These are phyloP conservation scores for Petrocephalus zakoni DNA, from an alignment of 2,113 vertebrate genomes.

Conservation along the genomic window DNA sequence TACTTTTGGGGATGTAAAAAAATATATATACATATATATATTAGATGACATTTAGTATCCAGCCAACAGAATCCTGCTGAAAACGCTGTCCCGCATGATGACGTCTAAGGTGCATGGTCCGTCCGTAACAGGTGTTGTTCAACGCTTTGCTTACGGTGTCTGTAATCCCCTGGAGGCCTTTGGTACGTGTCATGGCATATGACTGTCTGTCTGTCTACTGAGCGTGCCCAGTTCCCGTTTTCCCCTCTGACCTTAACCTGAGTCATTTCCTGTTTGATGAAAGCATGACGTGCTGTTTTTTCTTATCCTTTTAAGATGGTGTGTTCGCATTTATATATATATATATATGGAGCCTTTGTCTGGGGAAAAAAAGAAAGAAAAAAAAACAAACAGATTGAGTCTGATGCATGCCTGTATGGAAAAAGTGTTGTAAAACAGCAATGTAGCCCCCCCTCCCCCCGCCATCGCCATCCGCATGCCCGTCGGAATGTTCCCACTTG, in stretches of 20 bases:
- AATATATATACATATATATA: not conserved
- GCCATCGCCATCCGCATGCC: conserved; percentile 41
- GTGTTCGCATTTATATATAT: conserved; percentile 24
- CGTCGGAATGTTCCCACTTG: conserved; percentile 42
- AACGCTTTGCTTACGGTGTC: conserved; percentile 36
- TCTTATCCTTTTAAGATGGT: conserved; percentile 28
- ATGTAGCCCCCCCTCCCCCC: conserved; percentile 39
- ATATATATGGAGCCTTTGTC: not conserved
- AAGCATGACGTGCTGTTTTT: conserved; percentile 38
- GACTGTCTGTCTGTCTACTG: conserved; percentile 36
- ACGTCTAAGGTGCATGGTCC: conserved; percentile 52
- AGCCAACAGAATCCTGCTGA: conserved; percentile 37
- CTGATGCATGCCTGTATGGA: conserved; percentile 45
- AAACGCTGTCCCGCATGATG: conserved; percentile 45
- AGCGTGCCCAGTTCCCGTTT: conserved; percentile 21
- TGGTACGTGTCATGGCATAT: conserved; percentile 35
- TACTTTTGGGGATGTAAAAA: not conserved
- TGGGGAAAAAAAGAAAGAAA: not conserved
- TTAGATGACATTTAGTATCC: not conserved
- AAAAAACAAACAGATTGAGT: not conserved
- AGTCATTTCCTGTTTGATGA: conserved; percentile 34
- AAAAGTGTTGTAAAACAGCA: conserved; percentile 62
- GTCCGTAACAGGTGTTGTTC: conserved; percentile 49
- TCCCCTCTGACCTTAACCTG: conserved; percentile 27
- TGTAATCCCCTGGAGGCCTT: conserved; percentile 15